Percentiles rank a stretch among this genome's conserved stretches.
These are phyloP conservation scores for Rhinogobius similis DNA, from an alignment of 2,113 vertebrate genomes.

Conservation along the genomic window DNA sequence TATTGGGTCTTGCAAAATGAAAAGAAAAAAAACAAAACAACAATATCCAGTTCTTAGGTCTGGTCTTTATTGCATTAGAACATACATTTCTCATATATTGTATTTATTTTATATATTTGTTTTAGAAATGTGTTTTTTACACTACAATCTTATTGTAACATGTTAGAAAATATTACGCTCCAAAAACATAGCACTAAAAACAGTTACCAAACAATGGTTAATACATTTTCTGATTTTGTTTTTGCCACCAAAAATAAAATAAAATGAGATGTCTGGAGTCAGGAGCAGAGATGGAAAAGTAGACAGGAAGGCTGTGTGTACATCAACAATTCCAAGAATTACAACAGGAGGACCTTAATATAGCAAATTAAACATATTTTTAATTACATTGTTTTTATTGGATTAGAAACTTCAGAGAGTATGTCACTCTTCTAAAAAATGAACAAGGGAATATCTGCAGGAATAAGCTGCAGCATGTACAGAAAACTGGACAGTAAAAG, in stretches of 20 bases:
- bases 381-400: background rate
- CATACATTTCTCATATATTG: constrained; percentile 81
- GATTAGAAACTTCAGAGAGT: background rate
- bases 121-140: constrained; percentile 85
- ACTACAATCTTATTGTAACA: constrained; percentile 86
- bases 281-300: constrained; percentile 40
- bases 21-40: background rate
- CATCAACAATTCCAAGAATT: constrained; percentile 7
- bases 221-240: constrained; percentile 71
- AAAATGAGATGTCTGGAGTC: constrained; percentile 48
- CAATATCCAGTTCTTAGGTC: constrained; percentile 39
- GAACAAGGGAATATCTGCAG: background rate
- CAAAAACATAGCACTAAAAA: constrained; percentile 84
- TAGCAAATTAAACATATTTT: background rate
- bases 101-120: constrained; percentile 70
- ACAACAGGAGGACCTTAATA: background rate
- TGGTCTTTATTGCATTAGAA: constrained; percentile 84
- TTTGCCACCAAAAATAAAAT: constrained; percentile 64
- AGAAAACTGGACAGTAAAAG: background rate
- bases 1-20: background rate
- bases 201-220: constrained; percentile 82
- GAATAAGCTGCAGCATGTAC: background rate
- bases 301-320: constrained; percentile 12
- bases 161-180: constrained; percentile 83
- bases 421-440: background rate